Percentiles rank a stretch among this genome's conserved stretches.
phyloP scores from a whole-genome alignment of 2,113 vertebrate species.

The Cyanistes caeruleus region DNA sequence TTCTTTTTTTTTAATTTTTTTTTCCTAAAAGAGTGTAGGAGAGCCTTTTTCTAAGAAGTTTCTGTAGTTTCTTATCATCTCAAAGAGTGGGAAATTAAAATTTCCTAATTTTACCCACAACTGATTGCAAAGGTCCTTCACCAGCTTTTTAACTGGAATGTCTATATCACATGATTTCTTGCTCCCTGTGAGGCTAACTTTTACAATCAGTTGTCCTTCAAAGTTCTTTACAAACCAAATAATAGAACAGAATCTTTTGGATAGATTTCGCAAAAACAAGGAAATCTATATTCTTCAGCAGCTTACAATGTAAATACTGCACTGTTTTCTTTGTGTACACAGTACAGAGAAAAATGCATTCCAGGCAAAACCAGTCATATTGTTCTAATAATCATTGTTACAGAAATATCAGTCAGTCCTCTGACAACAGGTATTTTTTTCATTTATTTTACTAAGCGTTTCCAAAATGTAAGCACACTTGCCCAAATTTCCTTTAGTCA shows the following conservation, averaged over 20 bases:
- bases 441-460: neutral
- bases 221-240: neutral
- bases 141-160: neutral
- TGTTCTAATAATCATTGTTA: neutral
- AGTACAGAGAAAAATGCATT: neutral
- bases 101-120: neutral
- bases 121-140: neutral
- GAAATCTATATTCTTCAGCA: neutral
- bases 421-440: neutral
- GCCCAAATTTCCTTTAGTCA: neutral
- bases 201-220: neutral
- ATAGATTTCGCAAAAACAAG: neutral
- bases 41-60: neutral
- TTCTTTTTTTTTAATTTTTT: neutral
- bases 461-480: neutral
- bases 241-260: neutral
- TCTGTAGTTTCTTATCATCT: neutral
- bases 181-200: neutral
- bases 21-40: neutral
- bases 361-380: neutral
- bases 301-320: neutral
- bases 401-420: neutral
- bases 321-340: neutral
- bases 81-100: neutral
- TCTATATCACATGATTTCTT: neutral